Evolutionary conservation across 2,113 vertebrate species (phyloP).

Genomic region (Scomber scombrus): DNA sequence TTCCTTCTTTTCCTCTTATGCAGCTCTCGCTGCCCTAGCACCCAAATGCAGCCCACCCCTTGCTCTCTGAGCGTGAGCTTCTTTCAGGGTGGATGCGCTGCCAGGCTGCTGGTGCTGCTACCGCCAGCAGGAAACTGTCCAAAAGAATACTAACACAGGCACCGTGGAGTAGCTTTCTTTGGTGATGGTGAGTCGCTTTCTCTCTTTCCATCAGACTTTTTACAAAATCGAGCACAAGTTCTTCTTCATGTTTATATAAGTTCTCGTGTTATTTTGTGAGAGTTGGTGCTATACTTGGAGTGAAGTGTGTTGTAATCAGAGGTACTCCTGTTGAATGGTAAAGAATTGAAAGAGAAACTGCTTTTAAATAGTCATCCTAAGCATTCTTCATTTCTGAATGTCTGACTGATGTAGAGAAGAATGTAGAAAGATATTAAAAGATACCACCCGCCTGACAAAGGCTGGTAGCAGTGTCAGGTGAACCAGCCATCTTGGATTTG

Average conservation of each 20-base stretch:
- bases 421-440: background rate
- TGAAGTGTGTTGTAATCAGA: background rate
- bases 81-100: constrained; percentile 72
- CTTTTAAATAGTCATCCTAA: background rate
- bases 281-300: constrained; percentile 12
- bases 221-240: constrained; percentile 2
- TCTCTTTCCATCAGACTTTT: constrained; percentile 25
- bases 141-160: constrained; percentile 61
- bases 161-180: constrained; percentile 75
- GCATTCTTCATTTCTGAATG: background rate
- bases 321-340: background rate
- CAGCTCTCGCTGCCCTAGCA: constrained; percentile 59
- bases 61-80: constrained; percentile 69
- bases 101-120: constrained; percentile 60
- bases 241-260: background rate
- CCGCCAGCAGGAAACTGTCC: constrained; percentile 68
- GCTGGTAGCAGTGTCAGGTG: constrained; percentile 14
- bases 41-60: constrained; percentile 71
- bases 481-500: background rate
- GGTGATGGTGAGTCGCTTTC: constrained; percentile 85
- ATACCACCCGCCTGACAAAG: background rate
- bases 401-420: background rate
- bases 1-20: constrained; percentile 65
- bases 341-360: background rate
- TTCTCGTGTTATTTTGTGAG: constrained; percentile 17